phyloP scores from a whole-genome alignment of 1,140 invertebrate genomes.

The Frieseomelitta varia region DNA sequence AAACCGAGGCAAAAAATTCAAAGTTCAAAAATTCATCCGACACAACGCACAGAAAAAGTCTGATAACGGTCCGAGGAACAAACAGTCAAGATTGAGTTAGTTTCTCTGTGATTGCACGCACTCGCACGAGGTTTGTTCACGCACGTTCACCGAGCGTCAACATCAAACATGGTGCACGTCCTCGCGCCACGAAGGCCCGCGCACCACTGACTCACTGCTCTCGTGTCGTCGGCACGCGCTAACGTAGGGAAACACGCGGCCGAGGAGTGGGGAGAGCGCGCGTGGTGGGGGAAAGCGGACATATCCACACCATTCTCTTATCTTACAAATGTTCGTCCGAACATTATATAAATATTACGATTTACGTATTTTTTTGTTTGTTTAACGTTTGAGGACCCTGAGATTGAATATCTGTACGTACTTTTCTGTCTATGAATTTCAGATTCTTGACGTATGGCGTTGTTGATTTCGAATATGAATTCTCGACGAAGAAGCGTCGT shows the following conservation, averaged over 20 bases:
- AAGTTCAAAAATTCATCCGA: background rate
- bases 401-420: too few species aligned
- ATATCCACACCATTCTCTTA: background rate
- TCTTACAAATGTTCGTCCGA: background rate
- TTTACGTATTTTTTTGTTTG: too few species aligned
- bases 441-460: too few species aligned
- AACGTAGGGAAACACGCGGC: background rate
- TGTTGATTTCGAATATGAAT: too few species aligned
- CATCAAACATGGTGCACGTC: constrained; percentile 56
- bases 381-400: too few species aligned
- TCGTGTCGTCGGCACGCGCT: constrained; percentile 46
- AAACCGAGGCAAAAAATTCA: background rate
- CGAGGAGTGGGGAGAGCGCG: background rate
- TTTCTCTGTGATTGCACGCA: constrained; percentile 8
- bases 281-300: background rate
- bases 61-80: background rate
- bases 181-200: constrained; percentile 76
- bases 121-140: constrained; percentile 32
- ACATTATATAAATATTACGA: too few species aligned
- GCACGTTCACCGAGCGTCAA: background rate
- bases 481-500: too few species aligned
- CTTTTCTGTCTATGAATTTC: too few species aligned
- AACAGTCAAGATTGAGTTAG: background rate
- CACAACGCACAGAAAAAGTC: too few species aligned
- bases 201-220: constrained; percentile 76